Evolutionary conservation across 2,113 vertebrate species (phyloP), one percentile per base, ranked within the genome.

Genomic region (Verasper variegatus): DNA sequence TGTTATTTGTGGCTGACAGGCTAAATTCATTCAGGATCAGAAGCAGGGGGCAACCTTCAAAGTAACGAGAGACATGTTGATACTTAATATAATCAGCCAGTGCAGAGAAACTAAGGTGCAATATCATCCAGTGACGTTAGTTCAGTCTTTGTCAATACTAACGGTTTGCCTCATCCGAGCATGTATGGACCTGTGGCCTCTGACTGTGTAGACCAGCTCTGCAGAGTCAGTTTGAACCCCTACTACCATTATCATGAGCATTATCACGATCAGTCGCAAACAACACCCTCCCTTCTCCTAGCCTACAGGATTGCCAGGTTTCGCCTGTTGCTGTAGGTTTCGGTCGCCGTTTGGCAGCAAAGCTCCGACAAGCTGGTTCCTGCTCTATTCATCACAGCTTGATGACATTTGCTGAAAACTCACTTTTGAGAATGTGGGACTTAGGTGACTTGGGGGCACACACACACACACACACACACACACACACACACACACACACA

Each of bases 201-300:
- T 86, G 86, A 92, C 88, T 92, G 88, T 88, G 91, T 89, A 86
- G 91, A 93, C 89, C 83, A 93, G 91, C 88, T 93, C 87, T 83
- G 88, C 90, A 84, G 82, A 37, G 83, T 92, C 89, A 83, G 90
- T 90, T 89, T 89, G 82, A 91, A 91, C 84, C 82, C 81, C 85
- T 76, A 74, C 69, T 86, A 42, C 42, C 78, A 86, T 88, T 81
- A 82, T 70, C 85, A 73, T 64, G 76, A 67, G 78, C 78, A 88
- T 88, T 81, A 82, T 66, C 86, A 75, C 62, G 31, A 31, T 31
- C 31, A 31, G 31, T 31, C 31, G 31, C 31, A 31, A 31, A 31
- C 31, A 31, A 89, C 92, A 91, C 92, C 91, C 91, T 91, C 86
- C 78, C 80, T 85, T 87, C 80, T 75, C 76, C 79, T 64, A 70